These are phyloP conservation scores for Iselma pallidipennis DNA, from an alignment of 2,888 invertebrate species.

Conservation along the genomic window DNA sequence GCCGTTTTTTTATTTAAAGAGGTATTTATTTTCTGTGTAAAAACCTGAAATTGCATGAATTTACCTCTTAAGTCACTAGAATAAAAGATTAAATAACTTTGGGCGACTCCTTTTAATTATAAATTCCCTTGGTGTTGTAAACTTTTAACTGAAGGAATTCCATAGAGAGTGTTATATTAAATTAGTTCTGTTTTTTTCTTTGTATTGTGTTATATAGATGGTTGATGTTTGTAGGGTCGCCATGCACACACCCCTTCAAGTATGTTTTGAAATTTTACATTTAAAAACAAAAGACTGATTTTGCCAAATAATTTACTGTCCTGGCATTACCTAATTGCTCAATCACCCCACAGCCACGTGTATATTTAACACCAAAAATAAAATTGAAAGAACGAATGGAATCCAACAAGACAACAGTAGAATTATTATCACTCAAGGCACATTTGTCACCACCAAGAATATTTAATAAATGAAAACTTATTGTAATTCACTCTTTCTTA, in stretches of 20 bases:
- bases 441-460: neutral
- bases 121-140: neutral
- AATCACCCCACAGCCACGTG: conserved; percentile 34
- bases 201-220: neutral
- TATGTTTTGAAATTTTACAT: too few species aligned
- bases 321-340: conserved; percentile 45
- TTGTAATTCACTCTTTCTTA: neutral
- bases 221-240: conserved; percentile 29
- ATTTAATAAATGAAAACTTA: too few species aligned
- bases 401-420: conserved; percentile 31
- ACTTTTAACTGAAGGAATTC: neutral
- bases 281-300: conserved; percentile 48
- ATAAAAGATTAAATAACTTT: too few species aligned
- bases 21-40: too few species aligned
- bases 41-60: too few species aligned
- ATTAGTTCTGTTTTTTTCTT: too few species aligned
- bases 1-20: too few species aligned
- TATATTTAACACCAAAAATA: conserved; percentile 21
- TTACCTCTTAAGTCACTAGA: too few species aligned
- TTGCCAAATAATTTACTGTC: conserved; percentile 42
- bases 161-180: too few species aligned
- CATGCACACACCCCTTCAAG: conserved; percentile 28
- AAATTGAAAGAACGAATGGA: conserved; percentile 26
- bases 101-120: too few species aligned
- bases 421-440: conserved; percentile 14